These are phyloP conservation scores for Cantharis rustica DNA, from an alignment of 2,888 invertebrate species.

Conservation along the genomic window DNA sequence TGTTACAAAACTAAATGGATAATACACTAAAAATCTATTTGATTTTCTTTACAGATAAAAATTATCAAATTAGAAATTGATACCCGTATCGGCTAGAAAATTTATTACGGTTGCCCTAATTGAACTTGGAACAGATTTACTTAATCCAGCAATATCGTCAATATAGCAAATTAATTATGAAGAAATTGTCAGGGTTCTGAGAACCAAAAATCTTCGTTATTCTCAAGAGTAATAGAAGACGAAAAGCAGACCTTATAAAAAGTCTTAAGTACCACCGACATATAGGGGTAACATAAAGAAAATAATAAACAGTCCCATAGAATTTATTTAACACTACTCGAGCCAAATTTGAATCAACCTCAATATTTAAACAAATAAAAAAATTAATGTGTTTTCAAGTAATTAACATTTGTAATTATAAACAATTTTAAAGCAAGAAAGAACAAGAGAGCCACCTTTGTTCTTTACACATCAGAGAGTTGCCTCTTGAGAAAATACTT, in stretches of 20 bases:
- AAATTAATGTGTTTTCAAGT: neutral
- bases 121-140: neutral
- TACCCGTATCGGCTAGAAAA: neutral
- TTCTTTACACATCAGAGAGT: slow-evolving; percentile 15
- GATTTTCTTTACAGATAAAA: no score
- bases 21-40: no score
- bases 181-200: slow-evolving; percentile 4
- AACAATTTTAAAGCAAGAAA: neutral
- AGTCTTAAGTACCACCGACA: slow-evolving; percentile 26
- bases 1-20: neutral
- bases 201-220: slow-evolving; percentile 16
- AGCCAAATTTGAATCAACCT: neutral
- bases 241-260: slow-evolving; percentile 31
- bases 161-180: neutral
- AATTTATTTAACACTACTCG: neutral
- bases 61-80: neutral
- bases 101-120: neutral
- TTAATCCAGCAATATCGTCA: neutral
- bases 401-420: neutral
- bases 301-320: slow-evolving; percentile 4
- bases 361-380: neutral
- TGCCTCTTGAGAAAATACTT: slow-evolving; percentile 24
- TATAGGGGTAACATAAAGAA: slow-evolving; percentile 17
- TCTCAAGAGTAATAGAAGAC: slow-evolving; percentile 32
- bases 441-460: neutral